These are phyloP conservation scores for Sycophaga agraensis DNA, from an alignment of 1,140 invertebrate genomes.

Conservation along the genomic window DNA sequence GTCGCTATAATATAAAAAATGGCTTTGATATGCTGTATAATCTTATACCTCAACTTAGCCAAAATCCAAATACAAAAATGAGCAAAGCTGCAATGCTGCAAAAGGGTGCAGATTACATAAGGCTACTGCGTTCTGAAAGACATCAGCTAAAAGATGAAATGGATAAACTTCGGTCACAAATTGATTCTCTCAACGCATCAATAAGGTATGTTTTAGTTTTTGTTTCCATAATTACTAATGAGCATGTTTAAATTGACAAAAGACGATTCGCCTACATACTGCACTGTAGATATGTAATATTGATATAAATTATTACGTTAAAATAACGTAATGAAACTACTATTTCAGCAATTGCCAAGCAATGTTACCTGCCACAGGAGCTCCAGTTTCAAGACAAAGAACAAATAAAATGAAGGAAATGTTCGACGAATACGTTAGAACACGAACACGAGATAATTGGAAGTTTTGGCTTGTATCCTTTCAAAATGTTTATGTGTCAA, in stretches of 20 bases:
- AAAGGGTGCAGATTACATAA: slow-evolving; percentile 95
- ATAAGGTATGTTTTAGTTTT: slow-evolving; percentile 69
- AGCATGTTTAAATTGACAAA: no score
- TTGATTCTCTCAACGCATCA: slow-evolving; percentile 85
- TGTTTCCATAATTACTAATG: background rate
- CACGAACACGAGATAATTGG: slow-evolving; percentile 88
- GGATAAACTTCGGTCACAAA: slow-evolving; percentile 80
- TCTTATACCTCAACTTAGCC: slow-evolving; percentile 88
- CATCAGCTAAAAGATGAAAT: slow-evolving; percentile 88
- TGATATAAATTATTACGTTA: no score
- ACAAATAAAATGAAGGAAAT: slow-evolving; percentile 93
- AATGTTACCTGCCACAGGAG: slow-evolving; percentile 92
- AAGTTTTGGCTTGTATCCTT: slow-evolving; percentile 97
- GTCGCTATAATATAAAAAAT: slow-evolving; percentile 95
- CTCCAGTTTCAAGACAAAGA: slow-evolving; percentile 84
- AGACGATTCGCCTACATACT: no score
- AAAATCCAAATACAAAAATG: slow-evolving; percentile 88
- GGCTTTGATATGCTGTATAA: slow-evolving; percentile 93
- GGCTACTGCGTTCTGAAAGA: slow-evolving; percentile 83
- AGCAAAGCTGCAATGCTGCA: slow-evolving; percentile 96
- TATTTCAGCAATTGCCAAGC: slow-evolving; percentile 83
- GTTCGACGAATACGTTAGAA: slow-evolving; percentile 89
- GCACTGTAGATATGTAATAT: no score
- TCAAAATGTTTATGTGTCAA: background rate
- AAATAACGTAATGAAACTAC: no score